These are phyloP conservation scores for Orbicella faveolata DNA, from an alignment of 64 coral and sea anemone genomes.

Conservation along the genomic window DNA sequence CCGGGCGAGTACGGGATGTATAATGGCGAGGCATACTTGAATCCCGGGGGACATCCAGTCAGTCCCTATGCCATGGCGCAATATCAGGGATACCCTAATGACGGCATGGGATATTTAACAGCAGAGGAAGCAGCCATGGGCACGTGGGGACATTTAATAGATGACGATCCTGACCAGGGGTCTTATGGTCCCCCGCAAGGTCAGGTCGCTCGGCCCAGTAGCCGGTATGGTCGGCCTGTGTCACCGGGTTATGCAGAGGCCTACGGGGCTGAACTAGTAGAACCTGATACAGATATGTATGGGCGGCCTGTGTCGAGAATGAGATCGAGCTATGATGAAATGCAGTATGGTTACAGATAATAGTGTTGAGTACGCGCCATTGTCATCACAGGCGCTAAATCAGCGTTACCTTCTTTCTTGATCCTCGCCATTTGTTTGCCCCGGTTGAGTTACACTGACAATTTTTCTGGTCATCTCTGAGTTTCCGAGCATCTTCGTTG, in stretches of 20 bases:
- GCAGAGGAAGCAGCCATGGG: constrained; percentile 50
- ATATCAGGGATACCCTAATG: constrained; percentile 67
- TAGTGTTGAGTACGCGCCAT: neutral
- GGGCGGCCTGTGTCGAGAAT: constrained; percentile 74
- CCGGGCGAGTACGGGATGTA: constrained; percentile 81
- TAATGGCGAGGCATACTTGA: constrained; percentile 71
- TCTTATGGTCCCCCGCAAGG: constrained; percentile 44
- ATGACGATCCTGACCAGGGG: constrained; percentile 51
- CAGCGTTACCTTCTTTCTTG: too few species aligned
- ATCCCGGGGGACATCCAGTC: constrained; percentile 19
- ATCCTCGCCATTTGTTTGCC: too few species aligned
- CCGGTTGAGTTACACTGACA: too few species aligned
- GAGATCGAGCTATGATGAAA: constrained; percentile 48
- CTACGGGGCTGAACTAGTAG: constrained; percentile 47
- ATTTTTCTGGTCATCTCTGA: too few species aligned
- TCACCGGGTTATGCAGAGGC: constrained; percentile 45
- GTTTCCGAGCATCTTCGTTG: too few species aligned
- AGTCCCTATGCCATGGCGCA: constrained; percentile 47
- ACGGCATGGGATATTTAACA: constrained; percentile 53
- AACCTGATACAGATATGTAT: constrained; percentile 70
- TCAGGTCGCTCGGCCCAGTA: constrained; percentile 68
- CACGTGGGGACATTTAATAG: constrained; percentile 86
- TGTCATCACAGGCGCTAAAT: too few species aligned
- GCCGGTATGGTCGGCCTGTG: constrained; percentile 82
- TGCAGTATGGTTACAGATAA: constrained; percentile 82